phyloP scores from a whole-genome alignment of 1,140 invertebrate genomes.

The Mactra quadrangularis region DNA sequence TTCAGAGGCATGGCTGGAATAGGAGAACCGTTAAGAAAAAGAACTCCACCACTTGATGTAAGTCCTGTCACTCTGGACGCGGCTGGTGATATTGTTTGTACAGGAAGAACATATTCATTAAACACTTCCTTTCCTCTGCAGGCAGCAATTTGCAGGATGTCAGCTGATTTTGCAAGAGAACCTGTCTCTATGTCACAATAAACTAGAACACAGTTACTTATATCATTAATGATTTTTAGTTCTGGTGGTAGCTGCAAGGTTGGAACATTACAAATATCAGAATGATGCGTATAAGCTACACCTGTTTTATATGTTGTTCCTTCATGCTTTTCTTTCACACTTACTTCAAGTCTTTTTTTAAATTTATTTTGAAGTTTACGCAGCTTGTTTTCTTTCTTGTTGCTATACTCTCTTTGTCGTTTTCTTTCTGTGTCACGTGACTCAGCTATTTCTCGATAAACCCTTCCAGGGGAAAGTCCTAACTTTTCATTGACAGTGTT shows the following conservation, averaged over 20 bases:
- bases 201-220: neutral
- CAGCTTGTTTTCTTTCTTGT: slow-evolving; percentile 7
- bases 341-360: neutral
- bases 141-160: slow-evolving; percentile 10
- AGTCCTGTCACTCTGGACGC: slow-evolving; percentile 4
- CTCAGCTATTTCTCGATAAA: neutral
- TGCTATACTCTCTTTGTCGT: neutral
- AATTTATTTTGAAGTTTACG: neutral
- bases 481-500: neutral
- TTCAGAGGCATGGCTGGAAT: slow-evolving; percentile 2
- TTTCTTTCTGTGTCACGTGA: slow-evolving; percentile 7
- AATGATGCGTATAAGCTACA: neutral
- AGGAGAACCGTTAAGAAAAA: slow-evolving; percentile 4
- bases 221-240: neutral
- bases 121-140: neutral
- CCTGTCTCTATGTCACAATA: slow-evolving; percentile 2
- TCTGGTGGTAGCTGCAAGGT: neutral
- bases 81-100: neutral
- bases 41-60: neutral
- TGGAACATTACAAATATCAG: neutral
- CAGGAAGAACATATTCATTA: neutral
- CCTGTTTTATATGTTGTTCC: slow-evolving; percentile 1
- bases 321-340: neutral
- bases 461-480: slow-evolving; percentile 24
- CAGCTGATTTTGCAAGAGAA: neutral